phyloP scores from a whole-genome alignment of 2,888 invertebrate genomes.

The Thereva unica region DNA sequence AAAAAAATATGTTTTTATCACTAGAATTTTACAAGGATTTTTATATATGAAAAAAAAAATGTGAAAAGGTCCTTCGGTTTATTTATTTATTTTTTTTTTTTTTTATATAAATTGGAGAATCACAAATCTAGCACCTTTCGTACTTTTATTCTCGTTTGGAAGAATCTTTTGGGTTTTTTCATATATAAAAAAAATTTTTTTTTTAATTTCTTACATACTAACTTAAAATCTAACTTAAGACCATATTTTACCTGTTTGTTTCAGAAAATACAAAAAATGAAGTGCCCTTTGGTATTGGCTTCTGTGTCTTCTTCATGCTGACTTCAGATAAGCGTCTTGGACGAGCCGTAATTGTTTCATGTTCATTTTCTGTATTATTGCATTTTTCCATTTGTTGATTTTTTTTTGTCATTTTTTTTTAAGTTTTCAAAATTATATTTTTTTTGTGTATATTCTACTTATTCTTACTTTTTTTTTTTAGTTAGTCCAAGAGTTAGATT shows the following conservation, averaged over 20 bases:
- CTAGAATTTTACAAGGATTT: not conserved
- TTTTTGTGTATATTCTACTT: conserved; percentile 21
- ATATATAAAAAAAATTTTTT: not conserved
- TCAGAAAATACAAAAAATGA: conserved; percentile 93
- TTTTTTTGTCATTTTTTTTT: conserved; percentile 19
- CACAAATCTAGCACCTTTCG: too few relatives aligned
- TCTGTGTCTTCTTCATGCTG: conserved; percentile 80
- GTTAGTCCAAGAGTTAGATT: too few relatives aligned
- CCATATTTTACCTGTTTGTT: conserved; percentile 82
- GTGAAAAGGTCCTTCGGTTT: not conserved
- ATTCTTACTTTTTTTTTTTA: not conserved
- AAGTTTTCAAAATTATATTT: conserved; percentile 24
- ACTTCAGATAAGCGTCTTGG: conserved; percentile 86
- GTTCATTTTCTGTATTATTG: conserved; percentile 58
- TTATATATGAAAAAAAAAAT: too few relatives aligned
- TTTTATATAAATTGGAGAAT: not conserved
- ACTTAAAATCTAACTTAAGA: conserved; percentile 1
- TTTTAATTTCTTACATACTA: not conserved
- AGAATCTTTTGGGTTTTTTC: not conserved
- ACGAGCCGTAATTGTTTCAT: conserved; percentile 65
- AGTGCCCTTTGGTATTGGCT: conserved; percentile 88
- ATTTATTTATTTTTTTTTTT: conserved; percentile 3
- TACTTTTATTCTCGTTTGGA: too few relatives aligned
- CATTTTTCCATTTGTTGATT: conserved; percentile 13
- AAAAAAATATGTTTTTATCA: conserved; percentile 4